phyloP scores from a whole-genome alignment of 2,797 vertebrate species.

The Helarctos malayanus region DNA sequence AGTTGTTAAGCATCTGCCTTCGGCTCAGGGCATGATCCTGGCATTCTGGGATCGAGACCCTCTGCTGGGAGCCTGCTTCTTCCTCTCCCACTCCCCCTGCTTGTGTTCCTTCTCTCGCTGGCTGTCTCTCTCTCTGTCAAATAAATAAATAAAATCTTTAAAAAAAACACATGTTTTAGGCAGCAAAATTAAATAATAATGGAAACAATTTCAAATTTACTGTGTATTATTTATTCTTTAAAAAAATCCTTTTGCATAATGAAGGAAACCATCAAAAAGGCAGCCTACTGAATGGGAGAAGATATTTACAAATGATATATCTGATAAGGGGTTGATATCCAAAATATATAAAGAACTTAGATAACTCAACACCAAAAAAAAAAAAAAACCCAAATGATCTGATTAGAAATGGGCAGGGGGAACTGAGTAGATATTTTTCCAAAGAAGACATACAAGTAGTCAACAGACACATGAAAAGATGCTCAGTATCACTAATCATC shows the following conservation, averaged over 20 bases:
- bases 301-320: neutral
- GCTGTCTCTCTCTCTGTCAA: too few relatives aligned
- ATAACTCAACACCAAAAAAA: neutral
- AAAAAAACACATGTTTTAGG: slow-evolving; percentile 34
- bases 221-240: neutral
- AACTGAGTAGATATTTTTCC: neutral
- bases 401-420: neutral
- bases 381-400: neutral
- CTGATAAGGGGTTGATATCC: neutral
- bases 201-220: neutral
- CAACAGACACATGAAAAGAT: neutral
- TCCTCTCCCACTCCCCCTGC: too few relatives aligned
- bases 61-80: too few relatives aligned
- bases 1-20: too few relatives aligned
- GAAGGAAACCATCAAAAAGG: neutral
- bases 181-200: slow-evolving; percentile 47
- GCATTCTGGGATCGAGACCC: too few relatives aligned
- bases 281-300: neutral
- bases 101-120: too few relatives aligned
- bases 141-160: too few relatives aligned
- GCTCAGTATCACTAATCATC: neutral
- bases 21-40: too few relatives aligned
- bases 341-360: neutral
- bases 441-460: neutral
- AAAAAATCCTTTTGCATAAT: neutral